Evolutionary conservation across 1,140 invertebrate genomes (phyloP), one percentile per base, ranked within the genome.

Genomic region (Drosophila auraria): DNA sequence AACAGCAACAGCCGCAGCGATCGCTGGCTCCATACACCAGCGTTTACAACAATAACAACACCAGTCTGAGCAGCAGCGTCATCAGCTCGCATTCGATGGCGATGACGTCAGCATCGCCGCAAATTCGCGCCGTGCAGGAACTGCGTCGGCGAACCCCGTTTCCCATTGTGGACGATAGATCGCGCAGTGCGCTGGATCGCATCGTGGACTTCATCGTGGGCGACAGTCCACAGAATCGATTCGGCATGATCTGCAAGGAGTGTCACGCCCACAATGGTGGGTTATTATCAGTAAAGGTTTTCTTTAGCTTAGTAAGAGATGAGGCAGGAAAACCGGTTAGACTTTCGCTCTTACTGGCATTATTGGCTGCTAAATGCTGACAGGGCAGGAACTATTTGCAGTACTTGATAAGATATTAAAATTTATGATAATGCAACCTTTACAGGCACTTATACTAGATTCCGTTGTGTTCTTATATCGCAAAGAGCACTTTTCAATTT

Each of bases 171-270:
- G 91, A 93, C 50, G 87, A 82, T 14, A 93, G 94, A 49, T 95
- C 97, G 60, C 94, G 96, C 69, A 94, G 78, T 23, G 94, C 95
- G 50, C 92, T 99, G 53, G 98, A 99, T 93, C 96, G 96, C 89
- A 93, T 99, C 68, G 95, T 99, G 20, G 99, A 99, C 92, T 99
- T 97, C 93, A 93, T 99, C 51, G 95, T 99, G 20, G 98, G 98
- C 40, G 99, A 99, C 94, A 98, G 98, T 25, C 98, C 98, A 54
- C 96, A 96, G 68, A 98, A 99, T 94, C 95, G 98, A 78, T 99
- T 97, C 93, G 99, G 98, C 42, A 95, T 99, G 56, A 98, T 99
- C 91, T 99, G 99, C 94, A 94, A 94, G 36, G 94, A 97, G 69
- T 99, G 99, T 93, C 95, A 95, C 66, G 96, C 96, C 12, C 99